Evolutionary conservation across 2,888 invertebrate species (phyloP).

Genomic region (Eupeodes luniger): DNA sequence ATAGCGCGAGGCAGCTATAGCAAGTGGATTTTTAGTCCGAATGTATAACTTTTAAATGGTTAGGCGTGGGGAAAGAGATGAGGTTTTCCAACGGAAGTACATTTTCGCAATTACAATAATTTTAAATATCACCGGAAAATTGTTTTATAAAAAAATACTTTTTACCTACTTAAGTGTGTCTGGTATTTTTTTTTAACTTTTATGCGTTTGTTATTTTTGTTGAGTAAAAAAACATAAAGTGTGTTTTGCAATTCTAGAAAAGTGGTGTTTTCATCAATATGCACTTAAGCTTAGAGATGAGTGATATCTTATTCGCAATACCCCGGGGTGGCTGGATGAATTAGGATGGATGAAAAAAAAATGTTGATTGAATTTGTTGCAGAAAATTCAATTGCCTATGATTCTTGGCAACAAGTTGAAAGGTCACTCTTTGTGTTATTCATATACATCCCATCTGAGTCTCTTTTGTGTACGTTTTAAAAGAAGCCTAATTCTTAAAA

Average conservation of each 20-base stretch:
- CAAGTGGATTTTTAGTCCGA: constrained; percentile 11
- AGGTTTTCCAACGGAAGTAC: constrained; percentile 41
- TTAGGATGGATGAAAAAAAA: too few species aligned
- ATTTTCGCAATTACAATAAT: constrained; percentile 49
- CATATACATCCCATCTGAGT: too few species aligned
- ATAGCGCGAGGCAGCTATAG: constrained; percentile 21
- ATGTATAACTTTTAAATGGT: neutral
- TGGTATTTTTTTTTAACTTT: neutral
- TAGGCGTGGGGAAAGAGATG: neutral
- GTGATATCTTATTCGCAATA: constrained; percentile 38
- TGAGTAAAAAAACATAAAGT: neutral
- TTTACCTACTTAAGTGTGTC: neutral
- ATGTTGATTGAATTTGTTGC: neutral
- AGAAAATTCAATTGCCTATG: too few species aligned
- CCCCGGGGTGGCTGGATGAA: too few species aligned
- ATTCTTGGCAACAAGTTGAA: too few species aligned
- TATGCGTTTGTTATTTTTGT: constrained; percentile 1
- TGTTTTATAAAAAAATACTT: neutral
- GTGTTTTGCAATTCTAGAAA: neutral
- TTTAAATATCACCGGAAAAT: constrained; percentile 42
- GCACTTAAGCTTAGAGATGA: constrained; percentile 57
- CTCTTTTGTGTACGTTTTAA: too few species aligned
- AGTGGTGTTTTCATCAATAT: constrained; percentile 61
- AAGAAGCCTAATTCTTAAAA: too few species aligned
- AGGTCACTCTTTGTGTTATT: too few species aligned